A percentile compares a stretch with the other conserved stretches of the same genome.
Conservation (phyloP, 1,140 invertebrate genomes). For the Parapsyche elsis region DNA sequence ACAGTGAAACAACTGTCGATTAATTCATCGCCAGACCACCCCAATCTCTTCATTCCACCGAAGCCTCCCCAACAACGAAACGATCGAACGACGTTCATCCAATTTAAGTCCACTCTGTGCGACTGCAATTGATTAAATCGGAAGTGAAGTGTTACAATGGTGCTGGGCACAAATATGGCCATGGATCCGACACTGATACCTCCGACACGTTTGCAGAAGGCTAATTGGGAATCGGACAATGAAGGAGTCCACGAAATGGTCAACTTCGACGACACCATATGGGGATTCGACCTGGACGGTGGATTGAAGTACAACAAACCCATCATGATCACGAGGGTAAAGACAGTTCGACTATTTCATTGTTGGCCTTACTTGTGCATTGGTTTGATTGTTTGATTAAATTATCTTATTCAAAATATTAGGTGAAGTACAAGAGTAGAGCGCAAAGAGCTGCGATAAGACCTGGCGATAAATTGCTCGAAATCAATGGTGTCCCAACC, state of each 20-base stretch:
- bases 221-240: conserved; percentile 60
- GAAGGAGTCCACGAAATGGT: conserved; percentile 61
- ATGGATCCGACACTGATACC: conserved; percentile 39
- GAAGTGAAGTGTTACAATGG: not conserved
- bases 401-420: not conserved
- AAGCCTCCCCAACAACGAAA: not conserved
- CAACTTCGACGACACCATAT: conserved; percentile 62
- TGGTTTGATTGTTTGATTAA: no score
- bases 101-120: not conserved
- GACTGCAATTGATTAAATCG: not conserved
- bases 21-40: not conserved
- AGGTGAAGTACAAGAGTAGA: conserved; percentile 84
- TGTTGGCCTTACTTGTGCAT: no score
- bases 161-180: not conserved
- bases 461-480: conserved; percentile 83
- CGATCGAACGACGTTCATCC: not conserved
- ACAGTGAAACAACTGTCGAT: not conserved
- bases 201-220: conserved; percentile 53
- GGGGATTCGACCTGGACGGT: conserved; percentile 61
- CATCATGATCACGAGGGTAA: conserved; percentile 59
- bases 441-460: conserved; percentile 86
- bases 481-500: conserved; percentile 80
- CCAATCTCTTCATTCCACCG: not conserved
- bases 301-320: conserved; percentile 59
- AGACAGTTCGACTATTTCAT: conserved; percentile 9